Evolutionary conservation across 2,888 invertebrate genomes (phyloP), one percentile per base, ranked within the genome.

Genomic region (Onchidella celtica): DNA sequence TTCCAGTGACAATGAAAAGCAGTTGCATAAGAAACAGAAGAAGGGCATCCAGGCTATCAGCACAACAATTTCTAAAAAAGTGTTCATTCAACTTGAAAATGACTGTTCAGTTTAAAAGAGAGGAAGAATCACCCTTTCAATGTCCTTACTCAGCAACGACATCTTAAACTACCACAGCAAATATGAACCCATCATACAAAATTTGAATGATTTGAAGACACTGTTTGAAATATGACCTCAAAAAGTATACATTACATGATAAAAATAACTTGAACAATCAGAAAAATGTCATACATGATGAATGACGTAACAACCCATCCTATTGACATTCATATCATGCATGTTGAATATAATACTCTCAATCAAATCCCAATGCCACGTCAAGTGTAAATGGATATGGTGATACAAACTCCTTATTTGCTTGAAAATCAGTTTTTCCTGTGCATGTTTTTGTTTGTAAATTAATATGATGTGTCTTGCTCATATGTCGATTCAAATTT

Each of bases 321-420:
- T n/a, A n/a, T n/a, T n/a, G n/a, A n/a, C n/a, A n/a, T n/a, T n/a
- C n/a, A n/a, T n/a, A n/a, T n/a, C n/a, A n/a, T n/a, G n/a, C n/a
- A n/a, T n/a, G n/a, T n/a, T n/a, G n/a, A n/a, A n/a, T n/a, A n/a
- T n/a, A n/a, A n/a, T n/a, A n/a, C 11, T 24, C 17, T 63, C 27
- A 38, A n/a, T 61, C 29, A 27, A 57, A 17, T 27, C 59, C 72
- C 29, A 79, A 32, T 57, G 72, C 79, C 63, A 72, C 34, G n/a
- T 63, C 55, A 9, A 72, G 61, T 24, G 79, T 79, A 61, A 72
- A 72, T 40, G 70, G 79, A 55, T 72, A 65, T 47, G 79, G 79
- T 6, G 63, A 21, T 27, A 79, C 63, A 72, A 61, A 79, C 34
- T 79, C 79, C 27, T 72, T 72, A 38, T 79, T 79, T 1, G 47